Conservation (phyloP, 2,797 vertebrate species). For the Phrynocephalus forsythii region DNA sequence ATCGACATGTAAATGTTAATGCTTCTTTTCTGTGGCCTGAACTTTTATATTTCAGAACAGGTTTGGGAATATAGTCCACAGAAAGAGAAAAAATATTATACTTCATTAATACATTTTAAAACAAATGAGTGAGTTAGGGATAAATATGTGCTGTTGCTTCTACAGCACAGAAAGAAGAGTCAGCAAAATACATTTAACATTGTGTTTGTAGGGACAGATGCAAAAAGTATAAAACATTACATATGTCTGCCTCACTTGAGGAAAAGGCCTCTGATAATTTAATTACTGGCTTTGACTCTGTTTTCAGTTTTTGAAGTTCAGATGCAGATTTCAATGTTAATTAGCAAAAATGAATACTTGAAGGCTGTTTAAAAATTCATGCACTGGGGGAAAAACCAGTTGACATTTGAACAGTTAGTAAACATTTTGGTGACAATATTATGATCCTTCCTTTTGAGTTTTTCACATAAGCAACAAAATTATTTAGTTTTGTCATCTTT, state of each 20-base stretch:
- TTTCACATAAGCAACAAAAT: slow-evolving; percentile 1
- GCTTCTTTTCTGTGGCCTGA: slow-evolving; percentile 46
- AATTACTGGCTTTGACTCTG: slow-evolving; percentile 1
- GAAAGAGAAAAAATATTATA: slow-evolving; percentile 35
- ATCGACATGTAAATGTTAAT: slow-evolving; percentile 63
- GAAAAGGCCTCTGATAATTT: not conserved
- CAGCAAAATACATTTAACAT: not conserved
- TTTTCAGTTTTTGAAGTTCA: slow-evolving; percentile 26
- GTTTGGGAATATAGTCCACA: slow-evolving; percentile 6
- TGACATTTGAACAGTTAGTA: slow-evolving; percentile 34
- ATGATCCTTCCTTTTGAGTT: not conserved
- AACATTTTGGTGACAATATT: slow-evolving; percentile 38
- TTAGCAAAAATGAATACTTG: not conserved
- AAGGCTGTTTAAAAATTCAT: slow-evolving; percentile 12
- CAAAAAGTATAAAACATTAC: not conserved
- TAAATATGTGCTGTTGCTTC: not conserved
- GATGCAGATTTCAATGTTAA: slow-evolving; percentile 13
- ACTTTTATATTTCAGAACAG: slow-evolving; percentile 53
- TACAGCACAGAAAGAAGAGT: not conserved
- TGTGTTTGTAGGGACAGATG: not conserved
- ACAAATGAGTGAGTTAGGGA: not conserved
- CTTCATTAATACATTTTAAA: not conserved
- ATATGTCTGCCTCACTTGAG: not conserved
- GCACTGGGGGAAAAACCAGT: slow-evolving; percentile 4
- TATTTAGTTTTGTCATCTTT: not conserved